These are phyloP conservation scores for Lanistes nyassanus DNA, from an alignment of 1,140 invertebrate species.

Conservation along the genomic window DNA sequence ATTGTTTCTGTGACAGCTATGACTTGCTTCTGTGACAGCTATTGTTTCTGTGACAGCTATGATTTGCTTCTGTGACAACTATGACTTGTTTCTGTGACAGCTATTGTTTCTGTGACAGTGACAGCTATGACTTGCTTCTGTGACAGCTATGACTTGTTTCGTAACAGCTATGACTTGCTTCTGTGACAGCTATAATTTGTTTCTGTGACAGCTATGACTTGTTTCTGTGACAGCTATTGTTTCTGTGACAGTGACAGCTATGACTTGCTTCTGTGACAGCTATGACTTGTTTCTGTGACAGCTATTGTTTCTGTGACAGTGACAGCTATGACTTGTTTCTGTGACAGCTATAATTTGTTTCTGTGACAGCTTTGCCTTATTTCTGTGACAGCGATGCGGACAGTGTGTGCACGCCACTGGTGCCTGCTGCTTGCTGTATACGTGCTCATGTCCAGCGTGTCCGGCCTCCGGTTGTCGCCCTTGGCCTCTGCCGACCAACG, in stretches of 20 bases:
- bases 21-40: neutral
- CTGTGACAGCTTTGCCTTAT: neutral
- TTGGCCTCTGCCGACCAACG: neutral
- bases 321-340: neutral
- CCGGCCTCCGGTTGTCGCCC: neutral
- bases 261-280: too few species aligned
- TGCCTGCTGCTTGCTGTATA: slow-evolving; percentile 9
- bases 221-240: neutral
- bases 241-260: too few species aligned
- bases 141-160: too few species aligned
- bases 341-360: neutral
- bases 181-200: too few species aligned
- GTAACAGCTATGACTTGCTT: too few species aligned
- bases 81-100: neutral
- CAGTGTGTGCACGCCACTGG: slow-evolving; percentile 12
- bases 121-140: neutral
- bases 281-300: too few species aligned
- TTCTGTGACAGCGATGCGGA: slow-evolving; percentile 8
- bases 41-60: too few species aligned
- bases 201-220: too few species aligned
- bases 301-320: neutral
- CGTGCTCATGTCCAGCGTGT: neutral
- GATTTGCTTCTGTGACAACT: too few species aligned
- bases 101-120: too few species aligned
- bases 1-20: neutral